Base-by-base conservation (phyloP, 2,888 invertebrate genomes). In the Acronicta psi region DNA sequence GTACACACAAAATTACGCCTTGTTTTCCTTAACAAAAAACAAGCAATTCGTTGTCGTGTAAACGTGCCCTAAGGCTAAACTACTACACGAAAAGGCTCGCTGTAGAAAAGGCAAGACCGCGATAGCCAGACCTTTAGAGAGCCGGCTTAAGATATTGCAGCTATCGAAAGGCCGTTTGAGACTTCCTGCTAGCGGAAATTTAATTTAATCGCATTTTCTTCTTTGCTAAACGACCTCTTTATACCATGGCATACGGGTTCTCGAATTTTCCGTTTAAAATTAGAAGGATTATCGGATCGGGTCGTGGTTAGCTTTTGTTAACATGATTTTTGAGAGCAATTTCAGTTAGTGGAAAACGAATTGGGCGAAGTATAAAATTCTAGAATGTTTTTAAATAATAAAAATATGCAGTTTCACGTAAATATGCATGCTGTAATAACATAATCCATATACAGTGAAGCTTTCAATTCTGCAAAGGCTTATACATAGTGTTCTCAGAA, bases 171-270 rank as follows among this genome's bases (percentile, higher is more conserved):
- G 82, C 85, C 91, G 91, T 92, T 93, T 92, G 92, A 92, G 90
- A 88, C 85, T 86, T 89, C 83, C 84, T 81, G 77, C 85, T 79
- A 73, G 78, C 85, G 91, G 90, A 92, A 90, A 90, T 92, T 92
- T 90, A 91, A 92, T 92, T 92, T 92, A 90, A 92, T 92, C 90
- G 88, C 84, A 87, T 90, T 91, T 89, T 90, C 88, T 89, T 83
- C 83, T 88, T 87, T 87, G 79, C 81, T 85, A 85, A 89, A 85
- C 86, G 85, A 86, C 79, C 85, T 81, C 82, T 83, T 84, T 82
- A 79, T 71, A 64, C 75, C 75, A 77, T 77, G 77, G 81, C 82
- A 85, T 84, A 85, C 79, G 73, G 72, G 83, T 81, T 84, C 80
- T 79, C 64, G 75, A 74, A 82, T 83, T 85, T 83, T 80, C 71